Base-by-base conservation (phyloP, 92 coral and sea anemone genomes). In the Epizoanthus rinbou region DNA sequence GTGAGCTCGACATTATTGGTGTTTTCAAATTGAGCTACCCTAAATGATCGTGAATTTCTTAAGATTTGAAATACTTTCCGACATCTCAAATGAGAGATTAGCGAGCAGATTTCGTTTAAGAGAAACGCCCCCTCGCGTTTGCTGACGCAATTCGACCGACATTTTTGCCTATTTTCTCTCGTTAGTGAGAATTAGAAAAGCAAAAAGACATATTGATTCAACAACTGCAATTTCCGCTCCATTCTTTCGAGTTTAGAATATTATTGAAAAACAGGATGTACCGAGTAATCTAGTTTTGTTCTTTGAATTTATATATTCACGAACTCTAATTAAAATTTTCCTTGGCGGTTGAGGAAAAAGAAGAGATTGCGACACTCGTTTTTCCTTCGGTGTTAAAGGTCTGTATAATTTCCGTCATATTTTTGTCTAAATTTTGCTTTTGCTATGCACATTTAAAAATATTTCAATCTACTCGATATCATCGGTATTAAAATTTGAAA, bases 211-310 rank as follows among this genome's bases (percentile, higher is more conserved):
- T 89, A 89, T 82, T 83, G 90, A 91, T 56, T 68, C 73, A 87
- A 68, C 90, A 67, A 56, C 86, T 73, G 74, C 92, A 86, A 89
- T 86, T 91, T 91, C 95, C 92, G 92, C 84, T 80, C 66, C 80
- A 64, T 74, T 91, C 88, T 89, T 68, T 84, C 65, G 73, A 84
- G 78, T 84, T 75, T 72, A 73, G 85, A 79, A 64, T 86, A 89
- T 91, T 91, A 89, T 86, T 81, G 89, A 86, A 86, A 89, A 76
- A 89, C 95, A 89, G 95, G 95, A 91, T 89, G 95, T 89, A 80
- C 82, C 73, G 62, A 76, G 90, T 91, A 91, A 91, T 91, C 90
- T 87, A 83, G 92, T 91, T 91, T 82, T 91, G 88, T 85, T 91
- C 95, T 85, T 23, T 59, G 81, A 84, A 91, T 84, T 89, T 86